Evolutionary conservation across 2,888 invertebrate species (phyloP).

Genomic region (Mechanitis messenoides): DNA sequence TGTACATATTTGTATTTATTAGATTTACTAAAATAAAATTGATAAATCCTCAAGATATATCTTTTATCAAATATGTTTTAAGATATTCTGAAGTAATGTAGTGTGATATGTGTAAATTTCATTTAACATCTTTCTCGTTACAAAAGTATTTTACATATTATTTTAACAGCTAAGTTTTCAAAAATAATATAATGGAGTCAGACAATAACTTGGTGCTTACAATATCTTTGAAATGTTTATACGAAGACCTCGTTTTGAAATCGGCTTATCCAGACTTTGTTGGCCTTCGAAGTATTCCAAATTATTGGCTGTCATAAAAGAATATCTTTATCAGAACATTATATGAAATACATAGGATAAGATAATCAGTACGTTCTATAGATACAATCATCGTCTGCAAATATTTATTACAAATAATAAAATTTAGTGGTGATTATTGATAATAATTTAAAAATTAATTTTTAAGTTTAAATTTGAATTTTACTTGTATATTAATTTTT

Average conservation of each 20-base stretch:
- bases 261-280: conserved; percentile 29
- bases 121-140: too few relatives aligned
- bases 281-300: conserved; percentile 33
- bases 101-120: too few relatives aligned
- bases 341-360: conserved; percentile 19
- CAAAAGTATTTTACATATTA: too few relatives aligned
- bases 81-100: too few relatives aligned
- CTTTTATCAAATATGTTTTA: too few relatives aligned
- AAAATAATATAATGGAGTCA: neutral
- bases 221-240: conserved; percentile 45
- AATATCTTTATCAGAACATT: conserved; percentile 26
- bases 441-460: too few relatives aligned
- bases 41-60: too few relatives aligned
- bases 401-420: conserved; percentile 7
- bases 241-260: conserved; percentile 27
- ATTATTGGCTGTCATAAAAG: conserved; percentile 28
- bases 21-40: too few relatives aligned
- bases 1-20: too few relatives aligned
- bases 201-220: conserved; percentile 31
- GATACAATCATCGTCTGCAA: conserved; percentile 14
- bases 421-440: neutral
- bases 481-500: too few relatives aligned
- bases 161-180: neutral
- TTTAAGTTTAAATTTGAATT: too few relatives aligned
- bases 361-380: conserved; percentile 21